phyloP scores from a whole-genome alignment of 2,888 invertebrate species.

The Pardosa pseudoannulata region DNA sequence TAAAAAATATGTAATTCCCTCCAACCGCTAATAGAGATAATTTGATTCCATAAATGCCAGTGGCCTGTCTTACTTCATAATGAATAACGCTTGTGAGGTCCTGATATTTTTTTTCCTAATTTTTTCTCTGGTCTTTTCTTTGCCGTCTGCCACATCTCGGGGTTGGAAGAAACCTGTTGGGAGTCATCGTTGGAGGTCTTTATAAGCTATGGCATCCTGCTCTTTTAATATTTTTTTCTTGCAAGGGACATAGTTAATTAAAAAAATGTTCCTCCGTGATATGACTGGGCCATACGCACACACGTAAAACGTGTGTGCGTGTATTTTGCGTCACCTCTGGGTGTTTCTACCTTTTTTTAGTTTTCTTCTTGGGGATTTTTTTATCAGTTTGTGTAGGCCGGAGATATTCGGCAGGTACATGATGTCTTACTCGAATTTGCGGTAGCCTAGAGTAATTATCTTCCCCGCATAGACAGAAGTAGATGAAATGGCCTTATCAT shows the following conservation, averaged over 20 bases:
- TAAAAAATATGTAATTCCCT: constrained; percentile 25
- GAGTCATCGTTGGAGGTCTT: constrained; percentile 59
- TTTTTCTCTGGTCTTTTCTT: constrained; percentile 29
- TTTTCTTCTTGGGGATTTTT: background rate
- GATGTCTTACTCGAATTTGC: constrained; percentile 53
- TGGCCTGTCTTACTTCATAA: constrained; percentile 45
- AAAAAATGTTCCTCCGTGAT: constrained; percentile 41
- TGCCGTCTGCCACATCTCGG: constrained; percentile 12
- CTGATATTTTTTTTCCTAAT: constrained; percentile 26
- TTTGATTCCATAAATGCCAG: constrained; percentile 68
- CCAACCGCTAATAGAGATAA: constrained; percentile 68
- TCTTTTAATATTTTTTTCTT: constrained; percentile 25
- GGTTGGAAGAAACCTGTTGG: constrained; percentile 56
- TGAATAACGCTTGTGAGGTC: constrained; percentile 67
- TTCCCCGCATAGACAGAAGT: too few species aligned
- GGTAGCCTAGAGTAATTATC: background rate
- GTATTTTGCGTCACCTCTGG: constrained; percentile 1
- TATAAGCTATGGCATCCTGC: constrained; percentile 31
- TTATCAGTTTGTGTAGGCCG: constrained; percentile 9
- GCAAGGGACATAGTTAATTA: constrained; percentile 53
- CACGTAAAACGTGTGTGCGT: constrained; percentile 1
- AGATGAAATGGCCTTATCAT: too few species aligned
- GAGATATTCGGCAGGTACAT: constrained; percentile 1
- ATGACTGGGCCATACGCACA: background rate
- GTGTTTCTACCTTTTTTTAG: constrained; percentile 9